These are phyloP conservation scores for Caretta caretta DNA, from an alignment of 2,113 vertebrate genomes.

Conservation along the genomic window DNA sequence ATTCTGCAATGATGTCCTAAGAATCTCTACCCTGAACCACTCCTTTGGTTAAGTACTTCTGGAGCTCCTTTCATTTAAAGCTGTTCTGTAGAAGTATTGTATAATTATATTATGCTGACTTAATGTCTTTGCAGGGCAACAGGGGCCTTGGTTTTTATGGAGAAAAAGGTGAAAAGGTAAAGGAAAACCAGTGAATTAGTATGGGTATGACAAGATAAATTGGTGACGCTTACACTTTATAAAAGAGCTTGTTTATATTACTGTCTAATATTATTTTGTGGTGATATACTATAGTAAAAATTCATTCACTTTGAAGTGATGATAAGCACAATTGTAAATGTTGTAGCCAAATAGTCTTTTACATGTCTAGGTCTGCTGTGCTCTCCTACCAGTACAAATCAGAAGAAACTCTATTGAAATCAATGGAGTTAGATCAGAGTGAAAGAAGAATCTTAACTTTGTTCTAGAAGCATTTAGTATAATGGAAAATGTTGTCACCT, in stretches of 20 bases:
- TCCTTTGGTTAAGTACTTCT: background rate
- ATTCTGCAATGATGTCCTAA: background rate
- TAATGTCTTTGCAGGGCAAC: constrained; percentile 79
- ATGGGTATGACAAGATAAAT: background rate
- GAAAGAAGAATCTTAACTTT: background rate
- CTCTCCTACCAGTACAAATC: background rate
- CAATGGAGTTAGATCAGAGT: background rate
- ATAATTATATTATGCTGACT: constrained; percentile 12
- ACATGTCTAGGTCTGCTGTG: background rate
- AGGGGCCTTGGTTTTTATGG: constrained; percentile 82
- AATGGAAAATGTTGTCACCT: background rate
- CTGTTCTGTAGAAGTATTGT: background rate
- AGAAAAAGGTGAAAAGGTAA: constrained; percentile 85
- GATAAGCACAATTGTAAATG: background rate
- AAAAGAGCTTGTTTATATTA: background rate
- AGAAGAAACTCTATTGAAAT: background rate
- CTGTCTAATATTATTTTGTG: background rate
- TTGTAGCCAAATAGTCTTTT: background rate
- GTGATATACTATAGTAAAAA: background rate
- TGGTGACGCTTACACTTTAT: background rate
- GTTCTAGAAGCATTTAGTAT: background rate
- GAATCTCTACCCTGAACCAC: background rate
- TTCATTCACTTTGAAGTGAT: background rate
- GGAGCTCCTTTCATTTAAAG: background rate
- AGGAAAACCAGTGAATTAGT: background rate